A percentile compares a stretch with the other conserved stretches of the same genome.
These are phyloP conservation scores for Sebastes taczanowskii DNA, from an alignment of 2,797 vertebrate species.

Conservation along the genomic window DNA sequence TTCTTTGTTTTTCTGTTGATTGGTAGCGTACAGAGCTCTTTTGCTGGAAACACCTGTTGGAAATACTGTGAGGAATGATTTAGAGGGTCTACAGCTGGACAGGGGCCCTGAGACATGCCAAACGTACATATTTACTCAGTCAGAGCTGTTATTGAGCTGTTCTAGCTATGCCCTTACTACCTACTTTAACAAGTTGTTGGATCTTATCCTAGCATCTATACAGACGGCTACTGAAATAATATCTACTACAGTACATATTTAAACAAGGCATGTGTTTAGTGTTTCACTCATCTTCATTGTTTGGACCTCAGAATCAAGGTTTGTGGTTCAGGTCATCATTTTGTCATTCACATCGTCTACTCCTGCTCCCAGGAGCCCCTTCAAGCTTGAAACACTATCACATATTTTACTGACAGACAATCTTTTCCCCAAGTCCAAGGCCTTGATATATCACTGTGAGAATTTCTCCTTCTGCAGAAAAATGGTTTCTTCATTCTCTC, in stretches of 20 bases:
- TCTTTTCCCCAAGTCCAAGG: slow-evolving; percentile 48
- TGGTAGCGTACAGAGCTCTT: background rate
- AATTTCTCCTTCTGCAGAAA: slow-evolving; percentile 49
- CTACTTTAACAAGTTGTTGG: background rate
- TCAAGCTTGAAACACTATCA: slow-evolving; percentile 59
- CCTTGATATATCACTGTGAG: slow-evolving; percentile 62
- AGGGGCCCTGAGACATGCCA: slow-evolving; percentile 3
- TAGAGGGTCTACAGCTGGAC: slow-evolving; percentile 10
- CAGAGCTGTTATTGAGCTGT: slow-evolving; percentile 1
- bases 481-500: slow-evolving; percentile 61
- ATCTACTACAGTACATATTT: background rate
- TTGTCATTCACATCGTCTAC: slow-evolving; percentile 47
- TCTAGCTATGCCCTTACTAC: background rate
- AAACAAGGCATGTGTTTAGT: slow-evolving; percentile 18
- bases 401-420: slow-evolving; percentile 65
- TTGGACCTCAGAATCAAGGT: slow-evolving; percentile 27
- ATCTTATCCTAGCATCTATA: background rate
- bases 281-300: background rate
- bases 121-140: slow-evolving; percentile 26
- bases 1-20: background rate
- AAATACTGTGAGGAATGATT: background rate
- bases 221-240: background rate
- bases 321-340: slow-evolving; percentile 48
- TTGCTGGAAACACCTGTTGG: background rate
- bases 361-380: slow-evolving; percentile 43